Base-by-base conservation (phyloP, 2,797 vertebrate species). In the Pseudotriccus pelzelni region DNA sequence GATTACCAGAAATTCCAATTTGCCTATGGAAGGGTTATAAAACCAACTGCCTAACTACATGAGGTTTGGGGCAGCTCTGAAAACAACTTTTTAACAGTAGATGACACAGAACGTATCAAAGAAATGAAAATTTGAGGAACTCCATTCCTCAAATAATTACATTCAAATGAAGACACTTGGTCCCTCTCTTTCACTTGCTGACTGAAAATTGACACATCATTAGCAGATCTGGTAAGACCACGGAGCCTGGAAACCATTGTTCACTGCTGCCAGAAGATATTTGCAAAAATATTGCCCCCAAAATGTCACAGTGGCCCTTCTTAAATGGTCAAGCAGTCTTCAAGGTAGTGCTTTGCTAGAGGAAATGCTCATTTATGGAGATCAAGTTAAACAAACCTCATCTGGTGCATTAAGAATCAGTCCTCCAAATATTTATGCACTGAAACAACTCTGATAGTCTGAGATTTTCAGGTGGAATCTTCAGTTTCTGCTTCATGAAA, bases 71-170 rank as follows among this genome's bases (percentile, higher is more conserved):
- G 23, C 6, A 80, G 14, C 10, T 46, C 27, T 73, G 27, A 41
- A 56, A 89, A 60, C 20, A 82, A 32, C 27, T 25, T 78, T 53
- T 72, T 59, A 64, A 76, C 44, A 70, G 49, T 19, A 87, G 36
- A 32, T 78, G 28, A 59, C n/a, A 46, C 0, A 0, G 2, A 67
- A 2, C 5, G 3, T 30, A 78, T 59, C 27, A 68, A 44, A 77
- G 39, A 92, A 90, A 37, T 13, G 19, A 89, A 88, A 78, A 83
- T 20, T 17, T 14, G 39, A 86, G 30, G n/a, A 90, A 62, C 28
- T 86, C 43, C 17, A 43, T 72, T 81, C 19, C 27, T 93, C 46
- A 81, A 75, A 16, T 50, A 85, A 96, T 55, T 64, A 47, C 27
- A 55, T 62, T 39, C 53, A 10, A 87, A 60, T 62, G 30, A 87